Base-by-base conservation (phyloP, 2,797 vertebrate species). In the Rousettus madagascariensis region DNA sequence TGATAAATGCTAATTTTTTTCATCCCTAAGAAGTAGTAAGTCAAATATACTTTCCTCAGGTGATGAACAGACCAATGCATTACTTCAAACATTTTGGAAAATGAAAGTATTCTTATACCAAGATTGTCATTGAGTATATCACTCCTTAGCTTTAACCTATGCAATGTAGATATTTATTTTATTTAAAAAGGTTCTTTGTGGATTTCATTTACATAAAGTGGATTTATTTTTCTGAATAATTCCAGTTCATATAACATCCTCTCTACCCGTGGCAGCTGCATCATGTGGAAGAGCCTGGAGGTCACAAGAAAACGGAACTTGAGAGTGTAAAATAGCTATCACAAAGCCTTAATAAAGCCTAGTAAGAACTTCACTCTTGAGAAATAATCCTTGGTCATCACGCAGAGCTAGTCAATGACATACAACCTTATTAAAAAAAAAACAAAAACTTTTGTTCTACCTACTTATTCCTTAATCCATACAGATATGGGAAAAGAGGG, bases 1-100 rank as follows among this genome's bases (percentile, higher is more conserved):
- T 88, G 90, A 80, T 86, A 69, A 95, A 82, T 92, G 77, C n/a
- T 86, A 68, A 90, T 87, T 93, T 96, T 19, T 96, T 94, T 69
- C 33, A 66, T 89, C 72, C 33, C 36, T 82, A 75, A 92, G 75
- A 85, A 16, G 17, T 74, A 84, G 15, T 59, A 55, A 83, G 38
- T 86, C 86, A 94, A 86, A 77, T 84, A 66, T 57, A 51, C 22
- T 94, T 89, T 75, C 55, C 17, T 95, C 33, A 49, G 38, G 30
- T 90, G n/a, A 12, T 86, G 63, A 86, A 55, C 22, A 86, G 38
- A 88, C 16, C 68, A 94, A 89, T 83, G 36, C 3, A 57, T 71
- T 91, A 72, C 90, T 93, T 96, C n/a, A 84, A n/a, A 36, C 86
- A 30, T 72, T 72, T 75, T 94, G 87, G 51, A 51, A 91, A 95